Conservation (phyloP, 2,113 vertebrate species). For the Oncorhynchus gorbuscha region DNA sequence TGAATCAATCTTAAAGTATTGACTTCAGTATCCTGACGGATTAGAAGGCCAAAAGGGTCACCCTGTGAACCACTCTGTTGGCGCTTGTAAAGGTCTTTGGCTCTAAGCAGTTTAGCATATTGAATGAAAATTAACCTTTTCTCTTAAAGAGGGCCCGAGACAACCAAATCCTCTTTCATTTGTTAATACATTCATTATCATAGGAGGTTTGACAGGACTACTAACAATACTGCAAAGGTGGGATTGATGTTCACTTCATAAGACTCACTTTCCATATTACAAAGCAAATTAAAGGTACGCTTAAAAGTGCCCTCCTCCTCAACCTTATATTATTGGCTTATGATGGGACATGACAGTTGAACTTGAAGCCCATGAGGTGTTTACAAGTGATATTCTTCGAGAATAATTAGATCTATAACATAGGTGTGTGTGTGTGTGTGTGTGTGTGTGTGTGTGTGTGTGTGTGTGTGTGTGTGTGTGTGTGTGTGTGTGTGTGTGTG, state of each 20-base stretch:
- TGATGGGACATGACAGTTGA: not conserved
- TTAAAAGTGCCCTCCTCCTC: not conserved
- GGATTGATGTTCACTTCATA: constrained; percentile 13
- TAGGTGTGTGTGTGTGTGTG: no score
- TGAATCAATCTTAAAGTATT: constrained; percentile 74
- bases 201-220: constrained; percentile 31
- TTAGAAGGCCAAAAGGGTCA: constrained; percentile 59
- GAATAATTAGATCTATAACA: no score
- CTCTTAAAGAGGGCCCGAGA: constrained; percentile 43
- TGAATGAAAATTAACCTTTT: constrained; percentile 68
- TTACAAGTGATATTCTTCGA: no score
- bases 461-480: no score
- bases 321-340: not conserved
- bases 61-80: constrained; percentile 32
- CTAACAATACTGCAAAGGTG: constrained; percentile 19
- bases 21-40: constrained; percentile 63
- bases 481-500: no score
- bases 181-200: constrained; percentile 60
- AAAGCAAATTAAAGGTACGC: not conserved
- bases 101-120: constrained; percentile 62
- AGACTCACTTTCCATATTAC: constrained; percentile 11
- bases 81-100: constrained; percentile 41
- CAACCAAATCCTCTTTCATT: constrained; percentile 62
- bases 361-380: no score
- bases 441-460: no score